Evolutionary conservation across 2,113 vertebrate species (phyloP), one percentile per base, ranked within the genome.

Genomic region (Oreamnos americanus): DNA sequence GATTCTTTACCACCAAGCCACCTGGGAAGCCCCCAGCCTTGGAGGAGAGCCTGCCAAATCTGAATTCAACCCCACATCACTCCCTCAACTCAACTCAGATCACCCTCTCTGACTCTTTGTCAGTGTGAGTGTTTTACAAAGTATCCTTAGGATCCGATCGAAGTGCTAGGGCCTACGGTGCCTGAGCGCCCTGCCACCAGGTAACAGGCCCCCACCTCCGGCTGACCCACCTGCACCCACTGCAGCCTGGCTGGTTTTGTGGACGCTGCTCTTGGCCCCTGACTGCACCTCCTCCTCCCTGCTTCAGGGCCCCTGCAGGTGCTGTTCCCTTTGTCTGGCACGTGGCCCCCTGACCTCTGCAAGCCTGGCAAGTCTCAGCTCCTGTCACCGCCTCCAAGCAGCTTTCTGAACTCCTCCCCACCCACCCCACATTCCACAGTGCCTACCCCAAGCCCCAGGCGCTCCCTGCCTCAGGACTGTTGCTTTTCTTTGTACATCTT

Each of bases 171-270:
- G 21, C 26, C 5, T 39, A 14, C 14, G 26, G 33, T 30, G 21
- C 49, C 12, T 0, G 55, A 15, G 16, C 7, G 25, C 85, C 53
- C 92, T 55, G 89, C 39, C n/a, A 0, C 2, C 36, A 9, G 64
- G 47, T 4, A 17, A 55, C 81, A 45, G 47, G 60, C 55, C 47
- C 30, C 81, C 33, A 7, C 36, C 79, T 23, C 43, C 71, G 25
- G 10, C 26, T 4, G 1, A 0, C 23, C 47, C 10, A 13, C 25
- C 83, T 7, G 4, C 13, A 23, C 15, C 58, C 19, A 3, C 39
- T 53, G 53, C 6, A 3, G 33, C 76, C 74, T 21, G 16, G 0
- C 26, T 49, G 62, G 21, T 19, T 57, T 26, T 4, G 71, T 51
- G 25, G 49, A 3, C 36, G 2, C 64, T 9, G 5, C 60, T 21